Conservation (phyloP, 2,797 vertebrate genomes). For the Chelon labrosus region DNA sequence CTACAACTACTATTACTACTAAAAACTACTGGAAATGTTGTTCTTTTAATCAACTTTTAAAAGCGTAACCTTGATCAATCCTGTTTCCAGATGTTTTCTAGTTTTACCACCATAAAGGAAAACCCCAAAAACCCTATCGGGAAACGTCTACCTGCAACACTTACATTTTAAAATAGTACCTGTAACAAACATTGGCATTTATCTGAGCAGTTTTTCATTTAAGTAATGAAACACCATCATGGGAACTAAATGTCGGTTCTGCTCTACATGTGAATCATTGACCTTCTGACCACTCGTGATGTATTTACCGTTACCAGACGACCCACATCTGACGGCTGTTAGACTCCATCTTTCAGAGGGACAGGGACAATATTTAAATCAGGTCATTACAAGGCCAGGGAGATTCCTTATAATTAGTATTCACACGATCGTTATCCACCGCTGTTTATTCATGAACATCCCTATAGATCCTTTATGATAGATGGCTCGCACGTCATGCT, state of each 20-base stretch:
- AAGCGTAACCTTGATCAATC: no score
- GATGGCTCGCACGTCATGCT: slow-evolving; percentile 46
- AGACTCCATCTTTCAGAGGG: slow-evolving; percentile 13
- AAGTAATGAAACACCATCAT: slow-evolving; percentile 15
- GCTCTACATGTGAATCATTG: slow-evolving; percentile 18
- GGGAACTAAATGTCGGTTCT: slow-evolving; percentile 15
- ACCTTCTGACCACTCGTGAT: slow-evolving; percentile 35
- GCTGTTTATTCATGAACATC: slow-evolving; percentile 62
- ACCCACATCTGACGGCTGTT: not conserved
- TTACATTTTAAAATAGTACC: no score
- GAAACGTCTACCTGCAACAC: no score
- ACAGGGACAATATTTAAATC: slow-evolving; percentile 44
- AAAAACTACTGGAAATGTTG: no score
- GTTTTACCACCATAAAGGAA: no score
- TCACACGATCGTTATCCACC: slow-evolving; percentile 49
- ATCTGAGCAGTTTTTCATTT: slow-evolving; percentile 3
- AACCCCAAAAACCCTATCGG: no score
- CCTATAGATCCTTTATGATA: slow-evolving; percentile 62
- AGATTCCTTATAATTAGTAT: slow-evolving; percentile 61
- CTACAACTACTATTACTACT: no score
- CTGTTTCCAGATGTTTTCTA: no score
- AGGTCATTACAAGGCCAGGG: slow-evolving; percentile 48
- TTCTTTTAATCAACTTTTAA: no score
- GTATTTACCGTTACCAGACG: slow-evolving; percentile 23
- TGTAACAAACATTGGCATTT: not conserved